Evolutionary conservation across 2,888 invertebrate genomes (phyloP).

Genomic region (Camponotus fellah): DNA sequence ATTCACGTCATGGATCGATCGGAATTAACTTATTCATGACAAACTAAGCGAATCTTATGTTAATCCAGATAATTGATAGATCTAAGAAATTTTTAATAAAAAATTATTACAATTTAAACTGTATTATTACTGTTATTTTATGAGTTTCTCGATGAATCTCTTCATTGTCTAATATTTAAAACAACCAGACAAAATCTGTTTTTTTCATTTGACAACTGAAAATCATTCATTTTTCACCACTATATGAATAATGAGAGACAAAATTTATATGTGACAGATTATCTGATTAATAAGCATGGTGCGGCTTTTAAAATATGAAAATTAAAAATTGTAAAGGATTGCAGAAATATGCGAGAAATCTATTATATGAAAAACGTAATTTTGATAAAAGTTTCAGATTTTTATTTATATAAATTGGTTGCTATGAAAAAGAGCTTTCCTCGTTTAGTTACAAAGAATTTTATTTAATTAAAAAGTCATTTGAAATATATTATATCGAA

Average conservation of each 20-base stretch:
- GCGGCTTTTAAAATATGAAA: neutral
- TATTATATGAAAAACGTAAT: neutral
- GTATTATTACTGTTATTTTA: neutral
- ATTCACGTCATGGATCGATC: slow-evolving; percentile 1
- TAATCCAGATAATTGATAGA: slow-evolving; percentile 8
- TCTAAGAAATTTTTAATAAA: neutral
- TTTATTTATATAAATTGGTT: neutral
- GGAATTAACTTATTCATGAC: slow-evolving; percentile 24
- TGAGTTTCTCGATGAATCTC: neutral
- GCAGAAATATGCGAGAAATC: neutral
- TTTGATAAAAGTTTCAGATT: slow-evolving; percentile 2
- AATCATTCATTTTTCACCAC: neutral
- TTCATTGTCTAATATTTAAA: neutral
- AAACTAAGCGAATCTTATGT: neutral
- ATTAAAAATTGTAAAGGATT: neutral
- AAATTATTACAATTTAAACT: neutral
- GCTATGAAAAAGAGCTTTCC: neutral
- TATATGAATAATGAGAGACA: slow-evolving; percentile 3
- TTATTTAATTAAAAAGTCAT: neutral
- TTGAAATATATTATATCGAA: neutral
- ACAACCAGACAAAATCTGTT: neutral
- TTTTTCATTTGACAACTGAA: neutral
- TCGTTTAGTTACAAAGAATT: neutral
- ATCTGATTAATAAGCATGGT: neutral
- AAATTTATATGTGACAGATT: neutral